Conservation (phyloP, 2,113 vertebrate genomes). For the Anguilla rostrata region DNA sequence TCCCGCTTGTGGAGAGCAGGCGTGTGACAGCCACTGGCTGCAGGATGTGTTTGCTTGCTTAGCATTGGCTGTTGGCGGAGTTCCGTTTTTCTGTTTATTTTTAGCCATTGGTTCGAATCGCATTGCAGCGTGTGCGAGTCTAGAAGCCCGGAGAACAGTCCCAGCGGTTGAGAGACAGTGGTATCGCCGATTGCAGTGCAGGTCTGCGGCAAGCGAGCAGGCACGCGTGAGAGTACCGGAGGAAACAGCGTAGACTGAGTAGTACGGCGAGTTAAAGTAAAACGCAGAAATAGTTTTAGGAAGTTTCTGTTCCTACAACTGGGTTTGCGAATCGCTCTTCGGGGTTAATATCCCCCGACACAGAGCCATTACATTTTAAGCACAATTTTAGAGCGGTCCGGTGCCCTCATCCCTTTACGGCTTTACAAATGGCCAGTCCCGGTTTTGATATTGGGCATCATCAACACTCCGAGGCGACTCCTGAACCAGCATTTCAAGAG, state of each 20-base stretch:
- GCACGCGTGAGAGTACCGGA: slow-evolving; percentile 1
- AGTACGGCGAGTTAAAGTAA: slow-evolving; percentile 2
- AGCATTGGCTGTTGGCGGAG: slow-evolving; percentile 63
- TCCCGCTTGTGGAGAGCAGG: not conserved
- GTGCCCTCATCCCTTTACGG: not conserved
- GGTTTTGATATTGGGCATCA: slow-evolving; percentile 70
- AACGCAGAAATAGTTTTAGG: not conserved
- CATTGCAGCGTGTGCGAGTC: slow-evolving; percentile 50
- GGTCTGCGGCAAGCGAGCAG: slow-evolving; percentile 48
- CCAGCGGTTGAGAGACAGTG: slow-evolving; percentile 35
- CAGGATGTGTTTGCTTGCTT: slow-evolving; percentile 33
- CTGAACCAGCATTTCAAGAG: slow-evolving; percentile 81
- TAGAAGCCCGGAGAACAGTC: slow-evolving; percentile 20
- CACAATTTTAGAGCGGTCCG: not conserved
- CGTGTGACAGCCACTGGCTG: not conserved
- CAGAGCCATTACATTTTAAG: not conserved
- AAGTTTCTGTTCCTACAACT: not conserved
- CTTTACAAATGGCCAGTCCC: slow-evolving; percentile 83
- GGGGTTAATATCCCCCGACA: not conserved
- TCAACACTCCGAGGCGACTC: slow-evolving; percentile 65
- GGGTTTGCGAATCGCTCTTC: not conserved
- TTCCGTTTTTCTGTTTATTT: slow-evolving; percentile 67
- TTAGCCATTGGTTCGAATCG: slow-evolving; percentile 60
- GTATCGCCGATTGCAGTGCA: slow-evolving; percentile 51
- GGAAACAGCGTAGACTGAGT: not conserved